phyloP scores from a whole-genome alignment of 2,113 vertebrate genomes.

The Odocoileus virginianus region DNA sequence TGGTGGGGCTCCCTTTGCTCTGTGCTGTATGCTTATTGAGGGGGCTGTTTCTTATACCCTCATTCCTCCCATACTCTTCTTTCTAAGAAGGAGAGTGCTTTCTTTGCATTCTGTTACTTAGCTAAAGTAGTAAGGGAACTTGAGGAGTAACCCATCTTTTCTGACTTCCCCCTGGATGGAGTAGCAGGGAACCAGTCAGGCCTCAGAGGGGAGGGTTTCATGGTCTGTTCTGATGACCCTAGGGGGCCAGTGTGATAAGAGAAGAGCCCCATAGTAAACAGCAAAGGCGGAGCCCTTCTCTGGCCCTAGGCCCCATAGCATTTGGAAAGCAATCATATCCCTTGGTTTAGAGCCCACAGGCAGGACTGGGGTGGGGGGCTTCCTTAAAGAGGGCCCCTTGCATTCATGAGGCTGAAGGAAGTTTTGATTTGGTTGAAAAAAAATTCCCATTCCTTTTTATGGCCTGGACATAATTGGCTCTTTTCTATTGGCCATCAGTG shows the following conservation, averaged over 20 bases:
- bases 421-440: conserved; percentile 71
- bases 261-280: background rate
- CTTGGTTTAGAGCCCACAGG: conserved; percentile 46
- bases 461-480: conserved; percentile 56
- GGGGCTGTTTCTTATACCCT: background rate
- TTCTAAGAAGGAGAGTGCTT: background rate
- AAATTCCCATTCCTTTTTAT: conserved; percentile 68
- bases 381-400: conserved; percentile 57
- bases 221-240: background rate
- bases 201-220: background rate
- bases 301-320: background rate
- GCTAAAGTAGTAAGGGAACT: conserved; percentile 16
- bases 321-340: conserved; percentile 32
- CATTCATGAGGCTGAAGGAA: conserved; percentile 69
- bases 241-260: background rate
- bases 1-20: conserved; percentile 55
- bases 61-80: background rate
- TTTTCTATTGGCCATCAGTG: conserved; percentile 52
- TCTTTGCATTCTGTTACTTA: background rate
- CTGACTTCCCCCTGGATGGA: background rate
- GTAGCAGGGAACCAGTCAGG: background rate
- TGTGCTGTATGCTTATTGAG: background rate
- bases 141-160: background rate
- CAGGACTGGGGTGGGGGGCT: conserved; percentile 31
- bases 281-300: background rate